Conservation (phyloP, 1,140 invertebrate genomes). For the Cheumatopsyche charites region DNA sequence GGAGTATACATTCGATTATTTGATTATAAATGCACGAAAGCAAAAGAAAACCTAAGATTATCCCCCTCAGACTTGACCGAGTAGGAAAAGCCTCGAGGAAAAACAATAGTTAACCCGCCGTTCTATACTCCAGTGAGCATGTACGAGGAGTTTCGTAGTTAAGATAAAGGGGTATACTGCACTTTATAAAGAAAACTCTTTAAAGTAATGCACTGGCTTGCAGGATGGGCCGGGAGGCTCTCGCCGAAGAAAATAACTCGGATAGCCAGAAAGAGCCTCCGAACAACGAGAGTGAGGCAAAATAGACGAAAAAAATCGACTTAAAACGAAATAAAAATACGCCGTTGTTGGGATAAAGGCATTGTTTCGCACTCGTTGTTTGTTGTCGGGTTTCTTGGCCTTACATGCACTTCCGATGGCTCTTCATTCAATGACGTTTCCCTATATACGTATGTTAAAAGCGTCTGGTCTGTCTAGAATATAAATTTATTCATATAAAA, state of each 20-base stretch:
- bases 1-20: no score
- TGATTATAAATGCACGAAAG: no score
- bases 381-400: constrained; percentile 20
- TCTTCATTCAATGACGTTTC: not conserved
- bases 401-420: constrained; percentile 15
- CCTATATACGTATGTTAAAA: no score
- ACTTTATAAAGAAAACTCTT: constrained; percentile 45
- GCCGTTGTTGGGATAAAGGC: constrained; percentile 33
- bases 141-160: constrained; percentile 37
- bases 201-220: constrained; percentile 44
- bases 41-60: not conserved
- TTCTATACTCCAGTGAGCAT: not conserved
- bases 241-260: not conserved
- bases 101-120: constrained; percentile 26
- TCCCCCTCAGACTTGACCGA: not conserved
- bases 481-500: no score
- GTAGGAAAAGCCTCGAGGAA: not conserved
- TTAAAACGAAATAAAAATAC: constrained; percentile 6
- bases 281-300: not conserved
- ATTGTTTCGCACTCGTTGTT: constrained; percentile 34
- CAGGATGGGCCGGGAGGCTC: constrained; percentile 9
- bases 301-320: not conserved
- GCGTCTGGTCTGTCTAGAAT: no score
- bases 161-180: constrained; percentile 33
- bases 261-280: not conserved